phyloP scores from a whole-genome alignment of 2,797 vertebrate species.

The Thunnus albacares region DNA sequence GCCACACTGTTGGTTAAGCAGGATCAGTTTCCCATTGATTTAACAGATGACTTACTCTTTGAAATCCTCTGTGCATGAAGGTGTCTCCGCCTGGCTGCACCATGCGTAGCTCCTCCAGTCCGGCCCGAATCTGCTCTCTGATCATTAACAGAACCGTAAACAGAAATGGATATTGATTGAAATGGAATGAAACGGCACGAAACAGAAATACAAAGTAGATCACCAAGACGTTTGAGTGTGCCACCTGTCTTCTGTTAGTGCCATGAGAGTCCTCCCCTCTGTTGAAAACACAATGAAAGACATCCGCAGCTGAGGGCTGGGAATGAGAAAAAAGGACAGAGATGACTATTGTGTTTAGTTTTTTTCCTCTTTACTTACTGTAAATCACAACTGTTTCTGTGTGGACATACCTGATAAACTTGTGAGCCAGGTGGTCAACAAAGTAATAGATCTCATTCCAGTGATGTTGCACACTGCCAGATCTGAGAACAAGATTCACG shows the following conservation, averaged over 20 bases:
- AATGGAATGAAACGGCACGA: background rate
- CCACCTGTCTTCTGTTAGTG: constrained; percentile 97
- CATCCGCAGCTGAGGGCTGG: constrained; percentile 97
- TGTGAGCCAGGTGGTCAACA: constrained; percentile 95
- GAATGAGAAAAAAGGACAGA: constrained; percentile 8
- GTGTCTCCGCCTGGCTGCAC: constrained; percentile 96
- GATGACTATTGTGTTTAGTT: background rate
- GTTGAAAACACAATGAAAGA: constrained; percentile 99
- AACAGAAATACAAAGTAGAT: background rate
- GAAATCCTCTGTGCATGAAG: constrained; percentile 95
- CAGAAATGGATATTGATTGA: background rate
- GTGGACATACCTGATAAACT: constrained; percentile 93
- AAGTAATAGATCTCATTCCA: constrained; percentile 99
- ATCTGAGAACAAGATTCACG: constrained; percentile 82
- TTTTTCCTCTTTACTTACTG: background rate
- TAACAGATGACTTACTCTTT: constrained; percentile 87
- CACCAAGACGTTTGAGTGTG: background rate
- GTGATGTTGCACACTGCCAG: constrained; percentile 96
- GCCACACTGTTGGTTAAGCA: constrained; percentile 10
- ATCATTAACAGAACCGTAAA: background rate
- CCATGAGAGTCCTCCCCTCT: constrained; percentile 92
- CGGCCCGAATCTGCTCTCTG: constrained; percentile 95
- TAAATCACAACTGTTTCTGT: background rate
- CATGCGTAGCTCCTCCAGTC: constrained; percentile 93
- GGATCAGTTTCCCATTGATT: constrained; percentile 35